Evolutionary conservation across 2,113 vertebrate species (phyloP).

Genomic region (Campylorhamphus procurvoides): DNA sequence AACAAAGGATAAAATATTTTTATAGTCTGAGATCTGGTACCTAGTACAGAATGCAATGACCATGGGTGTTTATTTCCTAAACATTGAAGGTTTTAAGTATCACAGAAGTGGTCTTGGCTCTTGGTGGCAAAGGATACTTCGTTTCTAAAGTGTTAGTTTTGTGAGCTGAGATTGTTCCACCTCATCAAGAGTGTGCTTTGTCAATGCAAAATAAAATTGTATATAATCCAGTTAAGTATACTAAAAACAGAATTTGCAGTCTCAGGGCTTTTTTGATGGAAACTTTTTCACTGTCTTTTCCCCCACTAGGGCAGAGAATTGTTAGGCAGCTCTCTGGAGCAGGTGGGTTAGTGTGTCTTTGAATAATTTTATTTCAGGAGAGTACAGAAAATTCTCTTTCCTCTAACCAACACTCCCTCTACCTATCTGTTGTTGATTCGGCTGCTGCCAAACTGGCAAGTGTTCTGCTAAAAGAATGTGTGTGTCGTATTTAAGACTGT

Average conservation of each 20-base stretch:
- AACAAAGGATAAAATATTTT: not conserved
- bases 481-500: slow-evolving; percentile 64
- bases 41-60: not conserved
- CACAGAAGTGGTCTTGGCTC: not conserved
- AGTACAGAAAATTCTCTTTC: not conserved
- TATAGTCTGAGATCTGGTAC: not conserved
- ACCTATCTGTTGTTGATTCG: not conserved
- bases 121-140: not conserved
- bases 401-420: not conserved
- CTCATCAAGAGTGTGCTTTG: not conserved
- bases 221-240: not conserved
- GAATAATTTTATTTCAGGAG: not conserved
- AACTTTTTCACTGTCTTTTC: not conserved
- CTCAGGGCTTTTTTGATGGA: not conserved
- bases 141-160: not conserved
- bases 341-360: not conserved
- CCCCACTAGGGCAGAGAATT: not conserved
- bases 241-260: not conserved
- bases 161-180: not conserved
- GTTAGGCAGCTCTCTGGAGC: not conserved
- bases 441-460: not conserved
- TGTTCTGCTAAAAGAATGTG: slow-evolving; percentile 39
- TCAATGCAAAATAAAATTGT: not conserved
- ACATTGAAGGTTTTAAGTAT: not conserved
- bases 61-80: not conserved